A percentile compares a stretch with the other conserved stretches of the same genome.
These are phyloP conservation scores for Erithacus rubecula DNA, from an alignment of 2,797 vertebrate species.

Conservation along the genomic window DNA sequence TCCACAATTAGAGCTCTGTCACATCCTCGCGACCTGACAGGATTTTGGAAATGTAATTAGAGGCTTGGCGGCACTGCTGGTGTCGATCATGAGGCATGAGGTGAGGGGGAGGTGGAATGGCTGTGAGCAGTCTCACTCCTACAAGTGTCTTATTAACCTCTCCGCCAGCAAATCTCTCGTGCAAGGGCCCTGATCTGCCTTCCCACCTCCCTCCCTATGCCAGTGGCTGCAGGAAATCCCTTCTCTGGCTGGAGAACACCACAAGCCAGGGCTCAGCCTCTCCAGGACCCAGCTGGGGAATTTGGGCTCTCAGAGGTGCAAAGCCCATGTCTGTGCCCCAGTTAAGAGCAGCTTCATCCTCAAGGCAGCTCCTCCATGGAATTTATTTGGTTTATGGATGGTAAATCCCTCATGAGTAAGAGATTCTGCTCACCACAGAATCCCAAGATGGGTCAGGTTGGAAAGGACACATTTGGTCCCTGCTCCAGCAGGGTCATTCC, in stretches of 20 bases:
- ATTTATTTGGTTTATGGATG: background rate
- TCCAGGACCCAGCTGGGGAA: background rate
- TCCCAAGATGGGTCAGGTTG: background rate
- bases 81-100: background rate
- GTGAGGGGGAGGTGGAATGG: background rate
- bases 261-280: background rate
- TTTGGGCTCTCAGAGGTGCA: fast-evolving
- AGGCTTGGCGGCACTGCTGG: background rate
- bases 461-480: background rate
- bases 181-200: background rate
- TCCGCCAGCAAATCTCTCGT: background rate
- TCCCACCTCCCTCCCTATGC: fast-evolving
- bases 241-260: fast-evolving
- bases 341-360: fast-evolving
- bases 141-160: background rate
- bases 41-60: constrained; percentile 23
- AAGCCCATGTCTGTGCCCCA: fast-evolving
- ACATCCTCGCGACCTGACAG: constrained; percentile 29
- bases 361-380: fast-evolving
- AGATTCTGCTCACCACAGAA: background rate
- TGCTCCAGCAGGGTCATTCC: background rate
- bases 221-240: background rate
- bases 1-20: constrained; percentile 30
- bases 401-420: background rate
- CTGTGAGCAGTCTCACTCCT: background rate